Evolutionary conservation across 2,888 invertebrate species (phyloP), one percentile per base, ranked within the genome.

Genomic region (Drosophila kambysellisi): DNA sequence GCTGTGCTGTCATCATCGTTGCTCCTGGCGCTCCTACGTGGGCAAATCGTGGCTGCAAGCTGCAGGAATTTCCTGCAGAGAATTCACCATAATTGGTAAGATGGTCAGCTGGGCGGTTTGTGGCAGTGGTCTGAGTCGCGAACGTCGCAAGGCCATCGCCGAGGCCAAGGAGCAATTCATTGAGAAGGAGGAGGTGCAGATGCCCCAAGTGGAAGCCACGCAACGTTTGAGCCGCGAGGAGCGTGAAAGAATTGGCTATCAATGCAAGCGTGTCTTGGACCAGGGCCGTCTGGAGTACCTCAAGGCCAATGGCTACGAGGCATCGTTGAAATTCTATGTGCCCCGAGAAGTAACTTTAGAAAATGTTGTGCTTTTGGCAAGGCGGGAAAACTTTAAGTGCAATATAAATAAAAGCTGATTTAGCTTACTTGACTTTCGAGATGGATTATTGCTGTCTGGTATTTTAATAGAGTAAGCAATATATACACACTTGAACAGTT

Each of bases 21-120:
- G 97, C 92, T 94, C 95, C 50, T 97, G 95, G 95, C 92, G 92
- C 25, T 93, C 95, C 0, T 97, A 96, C 92, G 95, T 96, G 3
- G 97, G 96, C 0, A 95, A 95, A 84, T 81, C 94, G 3, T 96
- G 95, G 91, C 94, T 96, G 51, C 82, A 93, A 76, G 93, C 94
- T 52, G 92, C 95, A 70, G 95, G 95, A 4, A 94, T 97, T 39
- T 93, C 91, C 0, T 93, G 93, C 0, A 94, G 94, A 2, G 96
- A 98, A 63, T 96, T 98, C 92, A 94, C 95, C 79, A 94, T 97
- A 33, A 95, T 98, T 90, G 95, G 96, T 68, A 96, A 97, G 76
- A 94, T 98, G 88, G 97, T 96, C 9, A 97, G 98, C 90, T 98
- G 98, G 98, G 97, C 97, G 0, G 97, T 97, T 2, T 97, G 98